Evolutionary conservation across 2,113 vertebrate species (phyloP), one percentile per base, ranked within the genome.

Genomic region (Tinamus guttatus): DNA sequence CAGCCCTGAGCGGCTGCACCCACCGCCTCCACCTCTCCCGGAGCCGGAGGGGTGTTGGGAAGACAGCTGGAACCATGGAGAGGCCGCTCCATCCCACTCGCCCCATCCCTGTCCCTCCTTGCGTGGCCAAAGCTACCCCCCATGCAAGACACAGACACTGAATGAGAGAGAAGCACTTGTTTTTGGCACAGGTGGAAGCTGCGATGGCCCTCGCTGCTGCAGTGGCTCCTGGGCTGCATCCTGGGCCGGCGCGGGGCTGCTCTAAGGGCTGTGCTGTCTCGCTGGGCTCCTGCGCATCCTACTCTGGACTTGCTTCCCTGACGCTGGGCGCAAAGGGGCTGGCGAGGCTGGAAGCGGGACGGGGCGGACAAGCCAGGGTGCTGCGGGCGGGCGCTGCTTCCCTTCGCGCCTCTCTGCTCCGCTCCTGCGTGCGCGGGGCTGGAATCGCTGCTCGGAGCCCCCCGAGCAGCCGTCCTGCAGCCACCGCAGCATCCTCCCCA

Each of bases 241-340:
- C 30, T 0, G 0, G 54, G 54, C n/a, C 73, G 54, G n/a, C 38
- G 28, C 0, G 20, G 60, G 7, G 36, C 62, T 60, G 62, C 65
- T 63, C 60, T 74, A 30, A 8, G 20, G 22, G 8, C 8, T 25
- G 81, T 56, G n/a, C 58, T 27, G 60, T 59, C 56, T 49, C 51
- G 28, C 59, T 49, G 80, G 45, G 27, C 40, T 81, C 54, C 54
- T 9, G 17, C 34, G 40, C 3, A 5, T 38, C 65, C 64, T 34
- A 5, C 56, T 49, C 60, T n/a, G 36, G 41, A 40, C 59, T 58
- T 70, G 59, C 22, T 4, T 7, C 56, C n/a, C 60, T 38, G 13
- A 40, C 14, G 54, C 76, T 2, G 2, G 19, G 54, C 5, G 17
- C 54, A 32, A 16, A 11, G 54, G 54, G 54, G 54, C 54, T 18